Percentiles rank a stretch among this genome's conserved stretches.
These are phyloP conservation scores for Arnoldichthys spilopterus DNA, from an alignment of 2,797 vertebrate species.

Conservation along the genomic window DNA sequence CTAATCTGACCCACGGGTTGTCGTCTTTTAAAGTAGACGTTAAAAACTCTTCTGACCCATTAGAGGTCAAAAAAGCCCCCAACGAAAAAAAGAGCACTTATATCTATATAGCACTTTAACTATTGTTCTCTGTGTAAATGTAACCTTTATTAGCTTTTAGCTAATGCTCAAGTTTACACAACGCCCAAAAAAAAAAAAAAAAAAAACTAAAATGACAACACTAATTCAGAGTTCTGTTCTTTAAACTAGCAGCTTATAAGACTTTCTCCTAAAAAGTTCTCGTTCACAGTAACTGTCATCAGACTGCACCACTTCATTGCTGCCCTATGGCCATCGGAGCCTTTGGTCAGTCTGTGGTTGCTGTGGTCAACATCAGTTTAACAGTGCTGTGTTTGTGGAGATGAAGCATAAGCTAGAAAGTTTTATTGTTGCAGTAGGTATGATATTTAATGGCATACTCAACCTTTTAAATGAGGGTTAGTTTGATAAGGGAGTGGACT, in stretches of 20 bases:
- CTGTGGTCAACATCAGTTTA: not conserved
- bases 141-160: slow-evolving; percentile 1
- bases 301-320: not conserved
- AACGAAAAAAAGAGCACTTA: slow-evolving; percentile 33
- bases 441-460: not conserved
- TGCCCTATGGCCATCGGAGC: not conserved
- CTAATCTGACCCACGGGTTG: not conserved
- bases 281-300: no score
- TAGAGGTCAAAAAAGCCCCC: not conserved
- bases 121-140: not conserved
- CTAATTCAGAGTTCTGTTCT: not conserved
- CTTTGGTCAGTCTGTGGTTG: not conserved
- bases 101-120: slow-evolving; percentile 36
- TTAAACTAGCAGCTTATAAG: not conserved
- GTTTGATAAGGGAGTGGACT: not conserved
- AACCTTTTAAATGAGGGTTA: not conserved
- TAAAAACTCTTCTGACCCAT: slow-evolving; percentile 20
- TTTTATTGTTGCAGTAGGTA: not conserved
- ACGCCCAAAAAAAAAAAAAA: not conserved
- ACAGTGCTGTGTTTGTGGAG: not conserved
- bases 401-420: not conserved
- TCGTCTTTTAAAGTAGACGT: slow-evolving; percentile 17
- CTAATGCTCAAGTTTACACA: not conserved
- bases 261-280: not conserved
- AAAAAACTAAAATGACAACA: not conserved